Base-by-base conservation (phyloP, 1,140 invertebrate species). In the Heliconius congener region DNA sequence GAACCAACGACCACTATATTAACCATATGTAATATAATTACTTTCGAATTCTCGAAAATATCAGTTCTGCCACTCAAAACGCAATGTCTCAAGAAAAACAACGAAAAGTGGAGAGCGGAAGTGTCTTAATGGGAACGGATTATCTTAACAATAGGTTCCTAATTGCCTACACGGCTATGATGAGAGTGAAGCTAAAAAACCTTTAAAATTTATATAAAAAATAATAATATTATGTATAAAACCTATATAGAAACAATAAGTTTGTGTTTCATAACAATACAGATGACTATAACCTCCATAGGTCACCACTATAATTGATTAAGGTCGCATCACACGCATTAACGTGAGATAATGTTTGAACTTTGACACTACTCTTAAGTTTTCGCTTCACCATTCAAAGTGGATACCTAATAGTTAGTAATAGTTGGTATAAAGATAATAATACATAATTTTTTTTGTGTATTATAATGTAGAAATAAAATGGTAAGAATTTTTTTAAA, bases 271-370 rank as follows among this genome's bases (percentile, higher is more conserved):
- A 66, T 66, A 66, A 66, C 60, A 66, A 66, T 66, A 66, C 23
- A 66, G 60, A 3, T 27, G 4, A 2, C 60, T 8, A 13, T 16
- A 66, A 89, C 88, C 91, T 84, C 83, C 74, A 82, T 81, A 86
- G 92, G 91, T 92, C 91, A 90, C 83, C 80, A 85, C 81, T 83
- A 91, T 94, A 94, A 94, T 94, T 94, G 92, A 94, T 94, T 94
- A 90, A 91, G 87, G 81, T 87, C 86, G 86, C 84, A 80, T 78
- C 86, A 82, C 86, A 88, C 90, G 84, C 91, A 94, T 94, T 94
- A 94, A 92, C 92, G 92, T 94, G 90, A 92, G 91, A 91, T 93
- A 92, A 91, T 90, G 91, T 86, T 94, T 93, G 86, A 92, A 90
- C 91, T 87, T 66, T 91, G 91, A 93, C 90, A 84, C 85, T 39